Conservation (phyloP, 2,113 vertebrate genomes). For the Brachyhypopomus gauderio region DNA sequence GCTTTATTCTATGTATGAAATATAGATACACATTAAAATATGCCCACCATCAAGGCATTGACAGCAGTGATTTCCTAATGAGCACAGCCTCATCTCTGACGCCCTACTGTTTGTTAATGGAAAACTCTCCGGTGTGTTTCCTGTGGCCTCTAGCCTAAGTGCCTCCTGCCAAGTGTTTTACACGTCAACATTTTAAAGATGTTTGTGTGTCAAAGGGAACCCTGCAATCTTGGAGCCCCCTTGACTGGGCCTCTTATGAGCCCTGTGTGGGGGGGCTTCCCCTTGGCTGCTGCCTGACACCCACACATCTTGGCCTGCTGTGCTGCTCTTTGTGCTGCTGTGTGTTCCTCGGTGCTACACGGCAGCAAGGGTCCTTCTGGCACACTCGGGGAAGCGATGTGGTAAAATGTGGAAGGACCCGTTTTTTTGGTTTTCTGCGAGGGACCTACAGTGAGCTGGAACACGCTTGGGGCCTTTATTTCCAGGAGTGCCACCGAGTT, state of each 20-base stretch:
- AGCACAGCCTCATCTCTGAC: not conserved
- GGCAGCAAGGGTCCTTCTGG: not conserved
- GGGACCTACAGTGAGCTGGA: not conserved
- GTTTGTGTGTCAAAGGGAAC: not conserved
- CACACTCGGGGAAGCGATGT: not conserved
- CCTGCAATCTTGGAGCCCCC: not conserved
- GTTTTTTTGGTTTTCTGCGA: not conserved
- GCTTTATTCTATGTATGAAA: not conserved
- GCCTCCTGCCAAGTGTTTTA: not conserved
- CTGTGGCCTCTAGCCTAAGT: not conserved
- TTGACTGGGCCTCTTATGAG: not conserved
- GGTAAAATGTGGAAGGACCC: conserved; percentile 1
- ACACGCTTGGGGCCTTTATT: not conserved
- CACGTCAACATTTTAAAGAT: not conserved
- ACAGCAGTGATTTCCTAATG: not conserved
- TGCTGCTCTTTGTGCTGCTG: not conserved
- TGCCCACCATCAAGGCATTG: not conserved
- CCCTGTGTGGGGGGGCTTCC: not conserved
- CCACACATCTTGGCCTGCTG: not conserved
- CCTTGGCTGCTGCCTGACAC: not conserved
- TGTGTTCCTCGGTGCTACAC: not conserved
- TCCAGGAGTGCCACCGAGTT: not conserved
- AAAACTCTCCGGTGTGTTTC: not conserved
- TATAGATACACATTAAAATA: not conserved
- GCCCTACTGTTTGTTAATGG: conserved; percentile 3